Percentiles rank a stretch among this genome's conserved stretches.
These are phyloP conservation scores for Holcopasites calliopsidis DNA, from an alignment of 1,140 invertebrate species.

Conservation along the genomic window DNA sequence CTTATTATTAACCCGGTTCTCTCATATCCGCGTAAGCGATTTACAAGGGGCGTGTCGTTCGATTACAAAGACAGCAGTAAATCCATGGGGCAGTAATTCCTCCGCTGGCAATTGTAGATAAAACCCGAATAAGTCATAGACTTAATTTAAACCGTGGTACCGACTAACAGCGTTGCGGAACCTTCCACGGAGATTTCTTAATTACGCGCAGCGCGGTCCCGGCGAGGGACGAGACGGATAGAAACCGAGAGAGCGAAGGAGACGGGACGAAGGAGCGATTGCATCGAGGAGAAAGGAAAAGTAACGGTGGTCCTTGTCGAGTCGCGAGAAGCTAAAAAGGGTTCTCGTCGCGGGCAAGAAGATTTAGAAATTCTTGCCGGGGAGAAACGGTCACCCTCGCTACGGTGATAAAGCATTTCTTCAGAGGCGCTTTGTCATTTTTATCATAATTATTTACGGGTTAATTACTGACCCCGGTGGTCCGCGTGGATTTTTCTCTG, in stretches of 20 bases:
- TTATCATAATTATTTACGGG: slow-evolving; percentile 78
- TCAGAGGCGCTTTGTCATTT: slow-evolving; percentile 72
- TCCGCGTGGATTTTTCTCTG: not conserved
- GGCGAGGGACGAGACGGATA: not conserved
- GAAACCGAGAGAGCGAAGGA: slow-evolving; percentile 35
- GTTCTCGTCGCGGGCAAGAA: slow-evolving; percentile 54
- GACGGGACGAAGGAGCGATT: slow-evolving; percentile 33
- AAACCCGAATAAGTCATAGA: slow-evolving; percentile 80
- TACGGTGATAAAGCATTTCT: slow-evolving; percentile 69
- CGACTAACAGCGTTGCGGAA: slow-evolving; percentile 61
- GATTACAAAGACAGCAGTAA: slow-evolving; percentile 65
- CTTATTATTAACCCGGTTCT: no score
- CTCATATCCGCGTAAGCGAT: no score
- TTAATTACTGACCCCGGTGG: slow-evolving; percentile 67
- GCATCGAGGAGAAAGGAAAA: slow-evolving; percentile 31
- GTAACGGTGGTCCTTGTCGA: slow-evolving; percentile 23
- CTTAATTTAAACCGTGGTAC: slow-evolving; percentile 75
- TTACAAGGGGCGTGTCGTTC: slow-evolving; percentile 46
- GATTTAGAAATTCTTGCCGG: slow-evolving; percentile 68
- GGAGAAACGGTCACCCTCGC: slow-evolving; percentile 46
- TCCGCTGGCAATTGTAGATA: slow-evolving; percentile 79
- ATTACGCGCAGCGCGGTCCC: slow-evolving; percentile 68
- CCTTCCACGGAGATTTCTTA: slow-evolving; percentile 77
- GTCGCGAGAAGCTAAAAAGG: slow-evolving; percentile 54
- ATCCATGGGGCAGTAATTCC: slow-evolving; percentile 60